These are phyloP conservation scores for Gallirallus australis DNA, from an alignment of 2,797 vertebrate genomes.

Conservation along the genomic window DNA sequence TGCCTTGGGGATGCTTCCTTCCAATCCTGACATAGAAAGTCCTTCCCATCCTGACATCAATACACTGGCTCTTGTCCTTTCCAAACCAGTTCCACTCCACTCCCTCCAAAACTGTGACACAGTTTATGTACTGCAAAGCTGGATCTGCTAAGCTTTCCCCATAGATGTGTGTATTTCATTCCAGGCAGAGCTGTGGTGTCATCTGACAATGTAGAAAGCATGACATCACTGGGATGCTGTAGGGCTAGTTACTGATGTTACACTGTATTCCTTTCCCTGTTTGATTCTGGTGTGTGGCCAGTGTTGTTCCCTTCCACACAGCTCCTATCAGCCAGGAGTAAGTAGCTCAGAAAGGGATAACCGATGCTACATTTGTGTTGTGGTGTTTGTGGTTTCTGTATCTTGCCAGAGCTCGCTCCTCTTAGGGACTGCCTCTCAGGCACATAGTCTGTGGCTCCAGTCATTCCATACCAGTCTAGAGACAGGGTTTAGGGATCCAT, in stretches of 20 bases:
- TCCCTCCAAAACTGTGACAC: rapidly evolving
- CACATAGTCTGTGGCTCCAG: neutral
- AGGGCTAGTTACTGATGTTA: neutral
- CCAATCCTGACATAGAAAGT: neutral
- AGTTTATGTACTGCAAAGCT: neutral
- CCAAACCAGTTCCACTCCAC: neutral
- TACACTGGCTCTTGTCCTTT: neutral
- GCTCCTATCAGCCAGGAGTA: neutral
- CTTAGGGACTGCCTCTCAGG: neutral
- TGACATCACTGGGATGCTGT: neutral
- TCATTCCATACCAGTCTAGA: neutral
- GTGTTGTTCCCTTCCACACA: neutral
- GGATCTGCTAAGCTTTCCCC: neutral
- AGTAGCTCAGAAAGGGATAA: neutral
- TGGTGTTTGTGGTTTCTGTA: neutral
- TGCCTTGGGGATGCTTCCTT: neutral
- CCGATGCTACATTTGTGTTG: neutral
- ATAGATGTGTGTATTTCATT: neutral
- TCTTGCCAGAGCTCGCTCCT: neutral
- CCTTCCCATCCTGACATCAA: neutral
- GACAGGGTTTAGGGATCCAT: neutral
- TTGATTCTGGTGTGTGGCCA: neutral
- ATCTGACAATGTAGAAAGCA: neutral
- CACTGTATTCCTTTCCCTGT: neutral
- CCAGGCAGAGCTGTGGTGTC: neutral